phyloP scores from a whole-genome alignment of 2,113 vertebrate species.

The Natator depressus region DNA sequence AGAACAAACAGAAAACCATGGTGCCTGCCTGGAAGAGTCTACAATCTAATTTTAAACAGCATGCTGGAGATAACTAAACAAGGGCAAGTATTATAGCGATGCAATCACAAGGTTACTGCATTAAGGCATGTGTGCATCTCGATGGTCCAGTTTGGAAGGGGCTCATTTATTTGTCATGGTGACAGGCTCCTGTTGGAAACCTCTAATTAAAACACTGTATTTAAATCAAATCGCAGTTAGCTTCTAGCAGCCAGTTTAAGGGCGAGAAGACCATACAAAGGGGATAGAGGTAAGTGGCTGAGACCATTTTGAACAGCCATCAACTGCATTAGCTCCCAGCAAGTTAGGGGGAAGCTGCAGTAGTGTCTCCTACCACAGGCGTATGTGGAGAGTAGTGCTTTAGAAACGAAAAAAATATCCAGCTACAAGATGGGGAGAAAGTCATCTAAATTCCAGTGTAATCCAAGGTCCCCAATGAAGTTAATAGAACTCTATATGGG shows the following conservation, averaged over 20 bases:
- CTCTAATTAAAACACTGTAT: background rate
- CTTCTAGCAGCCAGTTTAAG: no score
- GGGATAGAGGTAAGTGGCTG: background rate
- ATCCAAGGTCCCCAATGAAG: background rate
- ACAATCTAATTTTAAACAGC: background rate
- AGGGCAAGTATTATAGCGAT: rapidly evolving
- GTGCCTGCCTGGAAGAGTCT: background rate
- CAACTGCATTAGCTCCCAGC: background rate
- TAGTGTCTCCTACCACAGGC: background rate
- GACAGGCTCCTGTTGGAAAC: background rate
- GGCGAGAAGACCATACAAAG: no score
- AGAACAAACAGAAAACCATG: background rate
- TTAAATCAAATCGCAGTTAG: background rate
- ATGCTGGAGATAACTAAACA: background rate
- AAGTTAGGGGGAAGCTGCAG: background rate
- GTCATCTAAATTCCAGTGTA: background rate
- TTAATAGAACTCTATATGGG: background rate
- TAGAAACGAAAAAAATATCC: constrained; percentile 5
- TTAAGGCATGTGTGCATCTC: background rate
- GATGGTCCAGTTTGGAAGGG: background rate
- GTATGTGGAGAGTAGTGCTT: background rate
- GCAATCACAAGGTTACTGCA: background rate
- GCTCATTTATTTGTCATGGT: background rate
- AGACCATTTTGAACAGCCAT: constrained; percentile 21
- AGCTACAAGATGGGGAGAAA: background rate